Percentiles rank a stretch among this genome's conserved stretches.
Conservation (phyloP, 1,140 invertebrate genomes). For the Onthophagus taurus region DNA sequence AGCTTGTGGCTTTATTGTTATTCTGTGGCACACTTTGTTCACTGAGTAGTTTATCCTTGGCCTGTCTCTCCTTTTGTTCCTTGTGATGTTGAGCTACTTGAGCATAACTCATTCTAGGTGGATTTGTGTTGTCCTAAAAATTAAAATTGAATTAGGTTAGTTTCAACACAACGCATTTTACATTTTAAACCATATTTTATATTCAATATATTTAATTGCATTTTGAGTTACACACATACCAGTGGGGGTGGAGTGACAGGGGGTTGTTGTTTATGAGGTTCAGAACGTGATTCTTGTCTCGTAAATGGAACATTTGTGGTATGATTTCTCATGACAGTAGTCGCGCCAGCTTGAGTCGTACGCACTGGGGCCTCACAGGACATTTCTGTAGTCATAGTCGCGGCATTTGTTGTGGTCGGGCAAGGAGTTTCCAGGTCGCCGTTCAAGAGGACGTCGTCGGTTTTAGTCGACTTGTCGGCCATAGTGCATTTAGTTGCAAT, state of each 20-base stretch:
- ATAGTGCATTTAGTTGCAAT: slow-evolving; percentile 37
- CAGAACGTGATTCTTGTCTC: slow-evolving; percentile 20
- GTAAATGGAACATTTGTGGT: slow-evolving; percentile 14
- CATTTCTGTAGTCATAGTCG: slow-evolving; percentile 38
- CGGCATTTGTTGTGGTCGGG: slow-evolving; percentile 39
- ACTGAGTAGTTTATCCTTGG: slow-evolving; percentile 37
- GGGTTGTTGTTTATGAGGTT: slow-evolving; percentile 18
- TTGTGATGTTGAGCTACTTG: slow-evolving; percentile 72
- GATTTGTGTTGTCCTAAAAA: slow-evolving; percentile 30
- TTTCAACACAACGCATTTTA: background rate
- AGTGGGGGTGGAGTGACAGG: slow-evolving; percentile 23
- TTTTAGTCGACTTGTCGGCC: slow-evolving; percentile 45
- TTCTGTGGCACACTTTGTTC: slow-evolving; percentile 7
- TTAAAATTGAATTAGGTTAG: slow-evolving; percentile 3
- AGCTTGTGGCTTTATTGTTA: slow-evolving; percentile 7
- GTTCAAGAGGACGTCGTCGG: slow-evolving; percentile 38
- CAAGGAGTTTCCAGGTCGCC: slow-evolving; percentile 27
- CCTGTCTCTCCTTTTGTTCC: slow-evolving; percentile 46
- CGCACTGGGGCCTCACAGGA: slow-evolving; percentile 17
- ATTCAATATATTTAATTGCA: background rate
- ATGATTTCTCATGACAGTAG: slow-evolving; percentile 8
- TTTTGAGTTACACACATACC: background rate
- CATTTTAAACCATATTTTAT: background rate
- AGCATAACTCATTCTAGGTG: slow-evolving; percentile 66
- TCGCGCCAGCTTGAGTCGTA: slow-evolving; percentile 10